Percentiles rank a stretch among this genome's conserved stretches.
phyloP scores from a whole-genome alignment of 2,888 invertebrate species.

The Hanleya hanleyi region DNA sequence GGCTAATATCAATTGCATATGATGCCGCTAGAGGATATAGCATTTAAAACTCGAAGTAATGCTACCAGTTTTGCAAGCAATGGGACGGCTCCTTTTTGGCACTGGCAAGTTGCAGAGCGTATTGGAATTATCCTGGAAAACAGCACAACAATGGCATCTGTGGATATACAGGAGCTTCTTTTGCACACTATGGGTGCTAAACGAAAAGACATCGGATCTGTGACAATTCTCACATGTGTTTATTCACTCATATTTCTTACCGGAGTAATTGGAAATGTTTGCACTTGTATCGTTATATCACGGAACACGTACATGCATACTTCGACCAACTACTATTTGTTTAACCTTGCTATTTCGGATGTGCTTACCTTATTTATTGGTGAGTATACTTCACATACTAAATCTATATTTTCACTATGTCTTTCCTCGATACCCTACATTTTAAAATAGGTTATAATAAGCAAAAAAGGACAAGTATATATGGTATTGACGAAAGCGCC shows the following conservation, averaged over 20 bases:
- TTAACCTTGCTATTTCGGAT: conserved; percentile 4
- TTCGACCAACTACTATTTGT: conserved; percentile 7
- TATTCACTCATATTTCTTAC: conserved; percentile 84
- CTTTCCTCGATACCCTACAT: too few species aligned
- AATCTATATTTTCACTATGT: too few species aligned
- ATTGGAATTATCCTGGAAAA: neutral
- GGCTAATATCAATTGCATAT: too few species aligned
- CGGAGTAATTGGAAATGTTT: conserved; percentile 87
- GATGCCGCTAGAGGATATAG: neutral
- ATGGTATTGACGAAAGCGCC: too few species aligned
- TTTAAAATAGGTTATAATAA: too few species aligned
- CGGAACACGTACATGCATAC: conserved; percentile 75
- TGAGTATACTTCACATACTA: neutral
- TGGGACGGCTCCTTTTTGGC: neutral
- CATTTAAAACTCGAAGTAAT: neutral
- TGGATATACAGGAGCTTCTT: conserved; percentile 14
- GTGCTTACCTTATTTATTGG: conserved; percentile 1
- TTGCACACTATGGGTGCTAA: conserved; percentile 50
- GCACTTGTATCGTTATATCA: conserved; percentile 89
- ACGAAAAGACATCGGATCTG: conserved; percentile 54
- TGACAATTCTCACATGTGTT: conserved; percentile 59
- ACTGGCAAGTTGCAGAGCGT: neutral
- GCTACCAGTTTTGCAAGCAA: neutral
- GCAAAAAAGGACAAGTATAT: too few species aligned
- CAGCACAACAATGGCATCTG: neutral